A percentile compares a stretch with the other conserved stretches of the same genome.
phyloP scores from a whole-genome alignment of 2,888 invertebrate genomes.

The Pseudolycoriella hygida region DNA sequence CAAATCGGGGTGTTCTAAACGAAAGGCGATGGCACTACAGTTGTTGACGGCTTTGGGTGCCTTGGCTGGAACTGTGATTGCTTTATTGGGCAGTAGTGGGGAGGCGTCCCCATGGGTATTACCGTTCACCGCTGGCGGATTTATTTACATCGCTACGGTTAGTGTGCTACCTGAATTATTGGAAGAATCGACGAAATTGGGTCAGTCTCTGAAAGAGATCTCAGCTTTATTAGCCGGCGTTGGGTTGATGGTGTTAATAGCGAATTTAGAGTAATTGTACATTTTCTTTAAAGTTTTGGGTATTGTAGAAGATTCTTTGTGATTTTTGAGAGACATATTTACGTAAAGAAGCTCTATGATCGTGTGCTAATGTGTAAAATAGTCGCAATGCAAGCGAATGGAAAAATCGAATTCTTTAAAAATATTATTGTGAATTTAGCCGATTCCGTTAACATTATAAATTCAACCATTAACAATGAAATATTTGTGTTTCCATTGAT shows the following conservation, averaged over 20 bases:
- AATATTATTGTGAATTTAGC: too few relatives aligned
- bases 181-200: slow-evolving; percentile 67
- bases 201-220: slow-evolving; percentile 84
- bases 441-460: too few relatives aligned
- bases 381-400: too few relatives aligned
- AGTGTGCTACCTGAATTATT: slow-evolving; percentile 95
- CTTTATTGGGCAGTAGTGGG: slow-evolving; percentile 60
- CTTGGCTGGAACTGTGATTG: slow-evolving; percentile 77
- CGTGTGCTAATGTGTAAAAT: too few relatives aligned
- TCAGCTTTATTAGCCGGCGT: slow-evolving; percentile 76
- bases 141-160: slow-evolving; percentile 98
- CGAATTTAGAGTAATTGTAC: slow-evolving; percentile 44
- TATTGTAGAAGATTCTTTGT: too few relatives aligned
- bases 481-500: too few relatives aligned
- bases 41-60: slow-evolving; percentile 91
- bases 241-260: slow-evolving; percentile 89
- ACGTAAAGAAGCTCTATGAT: too few relatives aligned
- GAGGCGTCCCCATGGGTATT: slow-evolving; percentile 72
- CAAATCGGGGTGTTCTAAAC: slow-evolving; percentile 87
- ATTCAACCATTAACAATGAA: too few relatives aligned
- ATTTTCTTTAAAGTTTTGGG: too few relatives aligned
- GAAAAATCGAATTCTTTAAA: too few relatives aligned
- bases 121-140: slow-evolving; percentile 98
- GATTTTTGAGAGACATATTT: too few relatives aligned
- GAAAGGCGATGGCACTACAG: slow-evolving; percentile 89